Conservation (phyloP, 2,113 vertebrate species). For the Triplophysa dalaica region DNA sequence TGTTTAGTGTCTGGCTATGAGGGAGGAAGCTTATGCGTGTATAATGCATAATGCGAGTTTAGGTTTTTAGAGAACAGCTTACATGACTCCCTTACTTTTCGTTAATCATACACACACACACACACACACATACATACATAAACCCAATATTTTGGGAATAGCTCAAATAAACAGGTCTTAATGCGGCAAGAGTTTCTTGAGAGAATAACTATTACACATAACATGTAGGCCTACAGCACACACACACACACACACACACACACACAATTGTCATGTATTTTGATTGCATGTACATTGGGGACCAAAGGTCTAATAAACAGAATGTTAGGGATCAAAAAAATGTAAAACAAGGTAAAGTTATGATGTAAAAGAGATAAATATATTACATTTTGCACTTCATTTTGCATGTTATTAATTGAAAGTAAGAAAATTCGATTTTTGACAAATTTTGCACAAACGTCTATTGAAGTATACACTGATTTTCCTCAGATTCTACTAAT, state of each 20-base stretch:
- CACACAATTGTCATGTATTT: constrained; percentile 26
- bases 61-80: neutral
- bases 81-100: neutral
- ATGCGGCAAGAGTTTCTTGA: neutral
- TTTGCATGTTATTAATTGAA: too few relatives aligned
- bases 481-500: too few relatives aligned
- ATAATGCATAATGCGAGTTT: constrained; percentile 12
- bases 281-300: too few relatives aligned
- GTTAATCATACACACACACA: neutral
- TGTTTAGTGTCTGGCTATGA: neutral
- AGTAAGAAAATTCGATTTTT: too few relatives aligned
- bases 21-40: neutral
- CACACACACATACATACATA: constrained; percentile 15
- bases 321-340: too few relatives aligned
- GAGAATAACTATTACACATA: neutral
- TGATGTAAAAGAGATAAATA: too few relatives aligned
- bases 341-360: too few relatives aligned
- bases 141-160: constrained; percentile 58
- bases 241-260: constrained; percentile 19
- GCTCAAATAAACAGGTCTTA: constrained; percentile 62
- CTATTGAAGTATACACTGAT: too few relatives aligned
- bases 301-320: too few relatives aligned
- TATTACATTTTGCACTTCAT: too few relatives aligned
- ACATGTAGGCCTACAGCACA: constrained; percentile 38
- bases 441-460: too few relatives aligned